Evolutionary conservation across 1,140 invertebrate species (phyloP), one percentile per base, ranked within the genome.

Genomic region (Rhagoletis pomonella): DNA sequence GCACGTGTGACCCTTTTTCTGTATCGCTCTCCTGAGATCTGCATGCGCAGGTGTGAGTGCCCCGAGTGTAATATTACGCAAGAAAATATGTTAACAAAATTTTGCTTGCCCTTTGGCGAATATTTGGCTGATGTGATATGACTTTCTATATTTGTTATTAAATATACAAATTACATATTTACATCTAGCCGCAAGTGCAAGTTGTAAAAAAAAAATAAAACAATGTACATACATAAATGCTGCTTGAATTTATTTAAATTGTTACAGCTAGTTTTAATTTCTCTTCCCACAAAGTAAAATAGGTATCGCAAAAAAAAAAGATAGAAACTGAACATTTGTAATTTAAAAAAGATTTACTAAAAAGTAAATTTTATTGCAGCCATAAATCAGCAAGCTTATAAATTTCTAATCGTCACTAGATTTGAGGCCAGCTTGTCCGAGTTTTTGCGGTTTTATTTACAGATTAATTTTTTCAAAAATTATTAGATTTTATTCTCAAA

Each of bases 91-190:
- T 67, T 19, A 29, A 12, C 65, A 67, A 42, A 7, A 10, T 10
- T 19, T 5, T 67, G 65, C 42, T 29, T 73, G 67, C 67, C 67
- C 67, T 73, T 73, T 73, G 67, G 67, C 67, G 12, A 73, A 47
- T 73, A 44, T 17, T 44, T 73, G 39, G 39, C 44, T 73, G 67
- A 9, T 47, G 67, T 73, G 42, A 47, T 73, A 42, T 73, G 67
- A 12, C 42, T 7, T 55, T 5, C 50, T 0, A 44, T 14, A 12
- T 17, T 44, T 14, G 4, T 73, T n/a, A 17, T 3, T 12, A 1
- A 3, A 14, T 44, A 17, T 42, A 5, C 39, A 12, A 67, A 67
- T 67, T 67, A 19, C 62, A 19, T 14, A 62, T 62, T 62, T 62
- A 29, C 29, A 29, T 29, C 29, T 29, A 29, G 60, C 62, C 62